phyloP scores from a whole-genome alignment of 2,888 invertebrate genomes.

The Sisyra nigra region DNA sequence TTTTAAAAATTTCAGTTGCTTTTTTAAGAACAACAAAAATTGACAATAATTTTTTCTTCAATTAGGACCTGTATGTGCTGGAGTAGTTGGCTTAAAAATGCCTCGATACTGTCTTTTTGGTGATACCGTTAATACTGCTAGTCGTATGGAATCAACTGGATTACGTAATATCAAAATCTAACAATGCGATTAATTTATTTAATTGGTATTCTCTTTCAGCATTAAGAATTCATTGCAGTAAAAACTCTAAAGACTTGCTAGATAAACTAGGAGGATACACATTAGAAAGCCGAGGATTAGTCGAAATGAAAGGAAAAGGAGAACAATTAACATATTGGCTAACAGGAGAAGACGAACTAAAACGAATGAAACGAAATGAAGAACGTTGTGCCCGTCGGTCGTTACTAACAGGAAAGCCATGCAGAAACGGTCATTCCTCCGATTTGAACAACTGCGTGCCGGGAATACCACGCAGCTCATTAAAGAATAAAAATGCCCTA shows the following conservation, averaged over 20 bases:
- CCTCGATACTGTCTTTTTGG: conserved; percentile 86
- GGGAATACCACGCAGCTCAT: conserved; percentile 40
- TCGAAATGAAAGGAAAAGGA: conserved; percentile 72
- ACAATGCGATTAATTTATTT: too few species aligned
- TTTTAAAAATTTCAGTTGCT: too few species aligned
- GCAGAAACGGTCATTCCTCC: conserved; percentile 15
- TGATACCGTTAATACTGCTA: conserved; percentile 84
- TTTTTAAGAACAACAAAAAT: too few species aligned
- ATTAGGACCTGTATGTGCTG: conserved; percentile 76
- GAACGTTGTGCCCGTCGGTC: conserved; percentile 32
- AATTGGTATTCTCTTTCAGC: conserved; percentile 30
- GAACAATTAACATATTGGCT: conserved; percentile 74
- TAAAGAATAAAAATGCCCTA: conserved; percentile 47
- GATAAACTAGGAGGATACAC: conserved; percentile 60
- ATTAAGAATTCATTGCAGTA: conserved; percentile 69
- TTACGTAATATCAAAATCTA: conserved; percentile 30
- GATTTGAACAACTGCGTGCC: conserved; percentile 17
- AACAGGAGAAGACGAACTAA: conserved; percentile 51
- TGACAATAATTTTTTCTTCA: too few species aligned
- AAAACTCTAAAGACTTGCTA: conserved; percentile 49
- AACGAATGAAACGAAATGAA: conserved; percentile 36
- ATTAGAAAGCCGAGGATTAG: conserved; percentile 56
- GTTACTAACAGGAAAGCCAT: conserved; percentile 21
- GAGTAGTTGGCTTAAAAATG: conserved; percentile 87
- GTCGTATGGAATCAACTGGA: conserved; percentile 75